phyloP scores from a whole-genome alignment of 2,113 vertebrate species.

The Felis catus region F.catus_Fca126_mat1.0 CM031418.1:55760501-55761000 shows the following conservation, averaged over 20 bases:
- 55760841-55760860: neutral
- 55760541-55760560: neutral
- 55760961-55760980: neutral
- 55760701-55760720: neutral
- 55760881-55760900: neutral
- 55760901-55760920: neutral
- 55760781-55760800: neutral
- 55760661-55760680: neutral
- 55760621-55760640: neutral
- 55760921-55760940: neutral
- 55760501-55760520: neutral
- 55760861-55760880: neutral
- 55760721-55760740: neutral
- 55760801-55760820: neutral
- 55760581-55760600: neutral
- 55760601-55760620: neutral
- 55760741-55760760: conserved; percentile 19
- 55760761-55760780: conserved; percentile 2
- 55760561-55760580: neutral
- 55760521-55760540: neutral
- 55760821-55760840: conserved; percentile 18
- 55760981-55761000: neutral
- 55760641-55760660: neutral
- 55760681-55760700: neutral
- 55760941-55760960: neutral